Evolutionary conservation across 1,140 invertebrate species (phyloP).

Genomic region (Vanessa tameamea): DNA sequence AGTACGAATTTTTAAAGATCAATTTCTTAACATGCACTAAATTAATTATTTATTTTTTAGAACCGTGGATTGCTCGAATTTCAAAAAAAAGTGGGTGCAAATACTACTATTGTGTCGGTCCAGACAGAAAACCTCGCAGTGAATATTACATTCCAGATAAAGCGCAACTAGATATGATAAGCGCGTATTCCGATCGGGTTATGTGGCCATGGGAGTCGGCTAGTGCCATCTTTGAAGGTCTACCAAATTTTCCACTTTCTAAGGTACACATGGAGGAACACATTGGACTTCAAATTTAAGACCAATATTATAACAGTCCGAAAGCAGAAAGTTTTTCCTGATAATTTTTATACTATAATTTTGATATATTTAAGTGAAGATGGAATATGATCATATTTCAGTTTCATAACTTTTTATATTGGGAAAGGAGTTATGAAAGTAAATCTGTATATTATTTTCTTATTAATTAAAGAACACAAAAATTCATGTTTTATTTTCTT

Average conservation of each 20-base stretch:
- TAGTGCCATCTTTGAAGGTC: conserved; percentile 55
- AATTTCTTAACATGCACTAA: neutral
- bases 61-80: conserved; percentile 69
- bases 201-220: conserved; percentile 67
- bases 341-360: conserved; percentile 10
- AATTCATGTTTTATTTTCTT: conserved; percentile 1
- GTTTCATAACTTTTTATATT: conserved; percentile 4
- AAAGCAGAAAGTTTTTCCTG: neutral
- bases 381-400: neutral
- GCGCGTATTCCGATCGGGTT: conserved; percentile 48
- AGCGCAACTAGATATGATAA: conserved; percentile 59
- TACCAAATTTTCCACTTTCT: conserved; percentile 46
- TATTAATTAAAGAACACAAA: conserved; percentile 1
- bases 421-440: neutral
- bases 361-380: neutral
- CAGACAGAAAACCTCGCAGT: conserved; percentile 52
- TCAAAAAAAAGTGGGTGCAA: conserved; percentile 61
- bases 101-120: conserved; percentile 60
- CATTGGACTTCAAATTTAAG: conserved; percentile 42
- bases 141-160: conserved; percentile 53
- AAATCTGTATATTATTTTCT: conserved; percentile 1
- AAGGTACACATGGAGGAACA: conserved; percentile 57
- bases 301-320: neutral
- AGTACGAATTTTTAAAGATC: neutral
- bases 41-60: conserved; percentile 51